Evolutionary conservation across 2,113 vertebrate species (phyloP).

Genomic region (Herpailurus yagouaroundi): DNA sequence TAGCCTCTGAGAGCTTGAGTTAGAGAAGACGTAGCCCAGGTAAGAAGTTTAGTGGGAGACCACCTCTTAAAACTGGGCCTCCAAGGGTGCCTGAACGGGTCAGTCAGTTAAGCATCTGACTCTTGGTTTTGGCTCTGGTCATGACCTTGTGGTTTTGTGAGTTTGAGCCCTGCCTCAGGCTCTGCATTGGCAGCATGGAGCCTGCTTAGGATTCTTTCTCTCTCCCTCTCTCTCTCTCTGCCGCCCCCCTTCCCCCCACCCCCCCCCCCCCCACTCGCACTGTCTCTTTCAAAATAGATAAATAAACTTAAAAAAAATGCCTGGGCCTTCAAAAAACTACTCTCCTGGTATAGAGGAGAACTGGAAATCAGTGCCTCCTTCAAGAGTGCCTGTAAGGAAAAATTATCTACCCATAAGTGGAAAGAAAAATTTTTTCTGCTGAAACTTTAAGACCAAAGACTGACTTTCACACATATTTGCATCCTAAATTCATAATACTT

Average conservation of each 20-base stretch:
- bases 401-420: not conserved
- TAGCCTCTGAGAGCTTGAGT: not conserved
- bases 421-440: not conserved
- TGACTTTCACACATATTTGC: not conserved
- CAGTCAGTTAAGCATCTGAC: no score
- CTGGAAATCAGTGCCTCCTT: not conserved
- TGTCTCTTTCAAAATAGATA: no score
- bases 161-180: no score
- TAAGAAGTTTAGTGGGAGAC: not conserved
- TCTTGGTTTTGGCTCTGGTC: no score
- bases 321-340: not conserved
- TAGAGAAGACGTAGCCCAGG: not conserved
- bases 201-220: no score
- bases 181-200: no score
- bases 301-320: no score
- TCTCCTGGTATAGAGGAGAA: not conserved
- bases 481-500: not conserved
- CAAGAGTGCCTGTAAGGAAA: not conserved
- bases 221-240: no score
- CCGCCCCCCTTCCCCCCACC: fast-evolving
- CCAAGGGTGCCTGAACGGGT: no score
- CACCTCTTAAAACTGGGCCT: not conserved
- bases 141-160: no score
- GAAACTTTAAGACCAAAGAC: not conserved
- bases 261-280: no score